These are phyloP conservation scores for Cheilosia urbana DNA, from an alignment of 2,888 invertebrate genomes.

Conservation along the genomic window DNA sequence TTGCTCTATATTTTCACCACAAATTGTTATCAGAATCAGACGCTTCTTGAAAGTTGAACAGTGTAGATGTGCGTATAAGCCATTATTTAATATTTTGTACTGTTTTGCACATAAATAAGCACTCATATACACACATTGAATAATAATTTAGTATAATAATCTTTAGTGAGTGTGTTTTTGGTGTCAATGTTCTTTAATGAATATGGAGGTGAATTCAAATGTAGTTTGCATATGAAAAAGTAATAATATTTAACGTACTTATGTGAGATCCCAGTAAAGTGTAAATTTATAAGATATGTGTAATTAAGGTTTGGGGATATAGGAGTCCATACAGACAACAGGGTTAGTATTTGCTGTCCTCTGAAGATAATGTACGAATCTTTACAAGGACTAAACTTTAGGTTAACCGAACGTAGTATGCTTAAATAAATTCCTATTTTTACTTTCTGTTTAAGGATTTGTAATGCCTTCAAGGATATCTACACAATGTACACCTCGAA, in stretches of 20 bases:
- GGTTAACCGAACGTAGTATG: not conserved
- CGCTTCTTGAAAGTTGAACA: constrained; percentile 33
- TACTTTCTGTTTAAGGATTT: constrained; percentile 23
- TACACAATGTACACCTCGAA: constrained; percentile 80
- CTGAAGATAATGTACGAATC: too few species aligned
- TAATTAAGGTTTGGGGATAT: too few species aligned
- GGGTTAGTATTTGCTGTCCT: too few species aligned
- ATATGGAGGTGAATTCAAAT: too few species aligned
- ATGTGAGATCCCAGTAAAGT: too few species aligned
- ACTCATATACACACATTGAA: not conserved
- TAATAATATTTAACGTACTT: too few species aligned
- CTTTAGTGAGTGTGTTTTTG: too few species aligned
- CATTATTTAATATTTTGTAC: not conserved
- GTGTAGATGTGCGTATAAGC: constrained; percentile 22
- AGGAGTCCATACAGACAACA: too few species aligned
- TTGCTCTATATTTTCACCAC: constrained; percentile 8
- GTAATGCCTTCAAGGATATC: constrained; percentile 82
- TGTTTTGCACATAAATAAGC: constrained; percentile 25
- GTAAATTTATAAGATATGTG: too few species aligned
- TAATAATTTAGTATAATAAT: not conserved
- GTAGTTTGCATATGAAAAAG: too few species aligned
- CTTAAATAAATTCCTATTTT: too few species aligned
- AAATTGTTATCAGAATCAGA: constrained; percentile 70
- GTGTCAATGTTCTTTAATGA: too few species aligned
- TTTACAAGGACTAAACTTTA: not conserved